Conservation (phyloP, 2,113 vertebrate genomes). For the Tenrec ecaudatus region DNA sequence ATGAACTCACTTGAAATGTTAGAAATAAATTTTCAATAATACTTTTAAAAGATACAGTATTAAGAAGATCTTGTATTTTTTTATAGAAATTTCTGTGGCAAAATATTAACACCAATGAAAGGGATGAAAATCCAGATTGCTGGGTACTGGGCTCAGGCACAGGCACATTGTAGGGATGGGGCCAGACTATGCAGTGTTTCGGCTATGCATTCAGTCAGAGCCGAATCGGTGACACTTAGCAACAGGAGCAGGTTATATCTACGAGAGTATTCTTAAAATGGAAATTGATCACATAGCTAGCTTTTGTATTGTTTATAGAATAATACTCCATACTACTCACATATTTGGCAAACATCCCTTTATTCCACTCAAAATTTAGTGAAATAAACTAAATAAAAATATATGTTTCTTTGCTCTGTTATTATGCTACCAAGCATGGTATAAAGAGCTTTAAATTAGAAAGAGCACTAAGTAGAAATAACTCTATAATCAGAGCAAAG, state of each 20-base stretch:
- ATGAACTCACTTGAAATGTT: background rate
- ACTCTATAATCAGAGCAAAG: background rate
- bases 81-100: background rate
- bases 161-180: no score
- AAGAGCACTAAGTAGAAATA: no score
- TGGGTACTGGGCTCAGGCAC: background rate
- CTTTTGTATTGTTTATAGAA: background rate
- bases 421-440: background rate
- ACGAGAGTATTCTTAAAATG: background rate
- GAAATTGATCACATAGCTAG: background rate
- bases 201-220: no score
- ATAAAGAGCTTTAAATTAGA: background rate
- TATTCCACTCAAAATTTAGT: background rate
- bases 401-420: background rate
- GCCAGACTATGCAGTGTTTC: no score
- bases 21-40: conserved; percentile 4
- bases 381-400: background rate
- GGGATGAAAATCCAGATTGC: background rate
- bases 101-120: background rate
- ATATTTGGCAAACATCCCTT: background rate
- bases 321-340: background rate
- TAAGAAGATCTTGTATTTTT: background rate
- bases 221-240: no score
- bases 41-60: no score
- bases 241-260: background rate